Conservation (phyloP, 2,797 vertebrate genomes). For the Pristis pectinata region DNA sequence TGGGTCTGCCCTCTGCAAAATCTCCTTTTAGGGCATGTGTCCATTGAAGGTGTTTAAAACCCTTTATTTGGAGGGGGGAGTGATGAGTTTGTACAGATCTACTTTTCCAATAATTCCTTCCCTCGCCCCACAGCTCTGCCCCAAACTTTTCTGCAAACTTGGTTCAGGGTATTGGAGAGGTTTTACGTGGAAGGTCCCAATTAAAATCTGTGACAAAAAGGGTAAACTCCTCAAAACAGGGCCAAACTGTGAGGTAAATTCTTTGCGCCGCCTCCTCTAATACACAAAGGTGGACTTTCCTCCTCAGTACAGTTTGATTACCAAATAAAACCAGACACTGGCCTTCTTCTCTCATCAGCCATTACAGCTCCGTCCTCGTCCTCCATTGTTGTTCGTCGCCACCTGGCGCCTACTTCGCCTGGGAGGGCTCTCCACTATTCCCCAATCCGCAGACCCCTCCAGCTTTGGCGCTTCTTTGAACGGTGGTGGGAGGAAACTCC, state of each 20-base stretch:
- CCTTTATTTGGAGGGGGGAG: neutral
- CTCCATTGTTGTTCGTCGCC: neutral
- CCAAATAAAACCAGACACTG: too few species aligned
- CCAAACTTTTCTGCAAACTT: too few species aligned
- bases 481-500: too few species aligned
- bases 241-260: neutral
- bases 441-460: neutral
- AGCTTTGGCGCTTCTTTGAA: conserved; percentile 10
- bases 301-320: neutral
- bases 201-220: neutral
- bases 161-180: too few species aligned
- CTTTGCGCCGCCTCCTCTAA: too few species aligned
- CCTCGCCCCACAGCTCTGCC: too few species aligned
- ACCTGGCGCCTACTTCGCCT: neutral
- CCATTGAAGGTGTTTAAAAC: too few species aligned
- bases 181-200: too few species aligned
- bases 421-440: neutral
- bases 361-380: neutral
- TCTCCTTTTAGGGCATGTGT: neutral
- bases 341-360: too few species aligned
- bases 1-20: neutral
- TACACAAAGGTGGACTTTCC: too few species aligned
- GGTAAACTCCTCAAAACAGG: neutral
- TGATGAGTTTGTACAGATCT: too few species aligned
- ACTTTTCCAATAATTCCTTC: too few species aligned